These are phyloP conservation scores for Gymnosoma rotundatum DNA, from an alignment of 2,888 invertebrate species.

Conservation along the genomic window DNA sequence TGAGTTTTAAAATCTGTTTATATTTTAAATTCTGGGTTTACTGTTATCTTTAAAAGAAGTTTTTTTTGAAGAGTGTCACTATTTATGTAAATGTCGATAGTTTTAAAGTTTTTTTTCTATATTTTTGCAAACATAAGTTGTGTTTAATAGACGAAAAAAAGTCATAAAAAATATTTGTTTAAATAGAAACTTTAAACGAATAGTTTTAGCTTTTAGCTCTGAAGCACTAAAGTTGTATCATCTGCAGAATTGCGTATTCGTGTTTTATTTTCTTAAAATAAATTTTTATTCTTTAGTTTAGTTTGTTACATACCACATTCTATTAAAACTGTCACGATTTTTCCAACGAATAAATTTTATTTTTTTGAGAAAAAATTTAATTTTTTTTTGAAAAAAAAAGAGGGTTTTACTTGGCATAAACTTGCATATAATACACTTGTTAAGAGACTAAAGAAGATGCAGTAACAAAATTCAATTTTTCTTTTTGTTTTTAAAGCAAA, in stretches of 20 bases:
- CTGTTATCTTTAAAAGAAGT: background rate
- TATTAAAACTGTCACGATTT: conserved; percentile 54
- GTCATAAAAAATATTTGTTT: conserved; percentile 5
- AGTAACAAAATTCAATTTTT: too few species aligned
- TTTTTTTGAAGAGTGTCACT: conserved; percentile 17
- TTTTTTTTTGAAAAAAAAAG: conserved; percentile 10
- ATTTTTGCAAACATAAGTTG: background rate
- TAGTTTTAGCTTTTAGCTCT: background rate
- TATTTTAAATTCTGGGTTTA: conserved; percentile 24
- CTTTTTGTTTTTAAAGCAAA: too few species aligned
- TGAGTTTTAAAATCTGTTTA: conserved; percentile 31
- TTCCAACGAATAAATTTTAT: conserved; percentile 42
- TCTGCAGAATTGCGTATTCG: conserved; percentile 39
- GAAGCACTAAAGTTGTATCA: conserved; percentile 17
- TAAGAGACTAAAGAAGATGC: background rate
- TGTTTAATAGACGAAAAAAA: conserved; percentile 25
- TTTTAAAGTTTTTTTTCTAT: conserved; percentile 24
- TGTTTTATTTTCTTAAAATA: conserved; percentile 13
- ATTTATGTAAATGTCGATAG: conserved; percentile 57
- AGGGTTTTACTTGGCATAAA: conserved; percentile 37
- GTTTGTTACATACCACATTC: conserved; percentile 49
- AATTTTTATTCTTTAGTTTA: conserved; percentile 10
- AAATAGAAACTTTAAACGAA: conserved; percentile 20
- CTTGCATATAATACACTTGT: background rate
- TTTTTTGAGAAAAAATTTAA: background rate